Conservation (phyloP, 2,113 vertebrate genomes). For the Piprites chloris region DNA sequence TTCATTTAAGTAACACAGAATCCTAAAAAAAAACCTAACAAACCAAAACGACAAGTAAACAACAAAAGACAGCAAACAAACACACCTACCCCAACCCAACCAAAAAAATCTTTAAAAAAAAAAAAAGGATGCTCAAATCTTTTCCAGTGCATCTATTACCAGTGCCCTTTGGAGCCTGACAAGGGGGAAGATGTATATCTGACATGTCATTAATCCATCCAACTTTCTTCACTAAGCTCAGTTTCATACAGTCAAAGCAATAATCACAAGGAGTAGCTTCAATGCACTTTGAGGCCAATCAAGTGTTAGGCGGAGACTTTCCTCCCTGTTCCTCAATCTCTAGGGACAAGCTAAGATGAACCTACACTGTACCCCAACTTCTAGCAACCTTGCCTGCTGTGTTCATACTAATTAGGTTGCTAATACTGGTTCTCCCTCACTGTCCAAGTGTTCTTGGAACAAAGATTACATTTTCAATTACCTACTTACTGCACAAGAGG, state of each 20-base stretch:
- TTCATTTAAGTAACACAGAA: neutral
- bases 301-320: neutral
- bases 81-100: neutral
- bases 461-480: neutral
- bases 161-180: neutral
- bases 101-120: accelerated
- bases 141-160: neutral
- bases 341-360: neutral
- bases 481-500: neutral
- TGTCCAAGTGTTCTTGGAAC: neutral
- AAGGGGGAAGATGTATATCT: neutral
- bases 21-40: neutral
- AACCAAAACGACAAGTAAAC: neutral
- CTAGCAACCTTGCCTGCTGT: neutral
- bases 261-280: neutral
- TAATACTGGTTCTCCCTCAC: accelerated
- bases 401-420: neutral
- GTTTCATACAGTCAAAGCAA: neutral
- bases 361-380: neutral
- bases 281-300: neutral
- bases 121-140: neutral
- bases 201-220: neutral
- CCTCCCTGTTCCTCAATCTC: neutral
- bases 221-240: neutral
- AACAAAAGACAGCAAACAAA: neutral